Evolutionary conservation across 2,888 invertebrate genomes (phyloP).

Genomic region (Hetaerina titia): DNA sequence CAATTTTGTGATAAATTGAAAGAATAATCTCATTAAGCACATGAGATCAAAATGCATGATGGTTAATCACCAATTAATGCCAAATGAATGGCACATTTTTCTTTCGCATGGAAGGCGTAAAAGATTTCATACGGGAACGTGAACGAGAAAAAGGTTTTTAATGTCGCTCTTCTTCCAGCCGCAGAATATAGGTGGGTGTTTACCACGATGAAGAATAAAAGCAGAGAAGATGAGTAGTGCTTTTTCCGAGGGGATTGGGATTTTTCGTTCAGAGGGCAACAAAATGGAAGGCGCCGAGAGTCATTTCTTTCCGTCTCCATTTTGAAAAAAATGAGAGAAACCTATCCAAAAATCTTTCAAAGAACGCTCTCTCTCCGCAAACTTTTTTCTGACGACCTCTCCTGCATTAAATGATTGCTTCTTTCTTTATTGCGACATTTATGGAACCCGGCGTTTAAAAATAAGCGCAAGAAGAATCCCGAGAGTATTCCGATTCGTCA

Average conservation of each 20-base stretch:
- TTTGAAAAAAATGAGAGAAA: neutral
- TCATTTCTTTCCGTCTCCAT: conserved; percentile 16
- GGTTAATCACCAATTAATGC: too few relatives aligned
- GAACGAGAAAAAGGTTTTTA: neutral
- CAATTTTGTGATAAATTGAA: too few relatives aligned
- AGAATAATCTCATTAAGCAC: too few relatives aligned
- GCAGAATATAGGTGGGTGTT: neutral
- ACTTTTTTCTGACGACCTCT: neutral
- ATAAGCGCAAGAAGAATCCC: neutral
- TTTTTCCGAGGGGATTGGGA: neutral
- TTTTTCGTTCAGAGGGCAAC: neutral
- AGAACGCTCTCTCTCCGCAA: neutral
- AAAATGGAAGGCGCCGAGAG: neutral
- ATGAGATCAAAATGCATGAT: too few relatives aligned
- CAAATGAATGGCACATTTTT: too few relatives aligned
- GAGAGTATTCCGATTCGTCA: neutral
- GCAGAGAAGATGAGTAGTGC: neutral
- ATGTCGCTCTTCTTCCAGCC: neutral
- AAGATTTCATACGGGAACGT: too few relatives aligned
- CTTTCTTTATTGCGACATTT: neutral
- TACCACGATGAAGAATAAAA: neutral
- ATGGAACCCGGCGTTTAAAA: neutral
- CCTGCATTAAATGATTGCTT: conserved; percentile 18
- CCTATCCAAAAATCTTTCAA: neutral
- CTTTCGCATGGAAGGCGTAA: too few relatives aligned